Base-by-base conservation (phyloP, 1,140 invertebrate species). In the Oryzaephilus surinamensis region DNA sequence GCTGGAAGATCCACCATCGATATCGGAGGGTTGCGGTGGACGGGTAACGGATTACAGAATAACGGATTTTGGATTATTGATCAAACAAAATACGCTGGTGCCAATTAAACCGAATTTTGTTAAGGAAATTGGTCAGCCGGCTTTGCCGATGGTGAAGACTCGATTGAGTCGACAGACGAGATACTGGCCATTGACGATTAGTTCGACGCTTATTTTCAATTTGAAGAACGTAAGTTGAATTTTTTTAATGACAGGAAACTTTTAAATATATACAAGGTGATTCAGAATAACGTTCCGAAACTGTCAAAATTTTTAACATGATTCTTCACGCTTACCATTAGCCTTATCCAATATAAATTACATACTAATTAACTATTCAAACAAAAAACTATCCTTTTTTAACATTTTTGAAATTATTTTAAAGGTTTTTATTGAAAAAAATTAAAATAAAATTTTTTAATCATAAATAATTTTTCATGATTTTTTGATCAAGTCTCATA, bases 1-100 rank as follows among this genome's bases (percentile, higher is more conserved):
- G 3, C 70, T 97, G 29, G 94, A 97, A 63, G 93, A 97, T 66
- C 89, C 91, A 4, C 93, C 93, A 0, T 90, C 90, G 1, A 92
- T 97, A 17, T 90, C 81, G 38, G 92, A 97, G 65, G 92, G 92
- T 0, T 79, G 80, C 43, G 93, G 92, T 5, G 93, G 93, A 0
- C 69, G 91, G 34, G 84, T 97, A 2, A 90, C 90, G 0, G 93
- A 97, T 65, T 97, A 97, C 58, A 85, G 84, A 41, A 75, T 76
- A 42, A 65, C 74, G 26, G 90, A 95, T 64, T 92, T 96, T 64
- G 87, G 86, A 1, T 71, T 78, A 8, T 72, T 96, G 6, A 91
- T 96, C 72, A 81, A 86, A 55, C 76, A 81, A 48, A 91, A 93
- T 55, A 74, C 78, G 36, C 56, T 96, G 41, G 68, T 79, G 4